Base-by-base conservation (phyloP, 2,888 invertebrate species). In the Stenurella melanura region DNA sequence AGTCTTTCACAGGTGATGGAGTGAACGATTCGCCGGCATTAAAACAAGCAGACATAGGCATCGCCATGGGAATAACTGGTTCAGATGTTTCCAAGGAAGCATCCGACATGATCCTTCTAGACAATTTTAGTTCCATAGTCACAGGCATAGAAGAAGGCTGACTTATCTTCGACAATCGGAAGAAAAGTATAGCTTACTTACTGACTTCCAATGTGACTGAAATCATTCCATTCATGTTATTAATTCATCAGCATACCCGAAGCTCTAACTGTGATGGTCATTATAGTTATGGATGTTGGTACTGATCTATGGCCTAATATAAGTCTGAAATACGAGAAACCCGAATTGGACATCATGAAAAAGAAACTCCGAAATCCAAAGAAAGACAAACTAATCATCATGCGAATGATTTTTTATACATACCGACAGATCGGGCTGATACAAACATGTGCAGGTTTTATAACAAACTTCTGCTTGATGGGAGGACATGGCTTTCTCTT, bases 111-210 rank as follows among this genome's bases (percentile, higher is more conserved):
- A 98, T 99, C 89, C 92, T 98, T 86, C 92, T 98, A 82, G 98
- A 98, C 91, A 98, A 98, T 92, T 98, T 98, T 90, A 97, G 98
- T 38, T 98, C 98, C 68, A 98, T 98, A 91, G 98, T 98, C 34
- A 96, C 96, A 78, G 97, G 96, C 75, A 96, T 97, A 42, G 97
- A 97, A 89, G 97, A 97, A 89, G 97, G 97, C 81, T 94, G 97
- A 66, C 60, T 73, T 11, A 67, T 76, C 11, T 74, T 67, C 63
- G 98, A 98, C 91, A 98, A 98, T 90, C 91, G 98, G 91, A 98
- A 98, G 92, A 98, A 98, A 90, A 98, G 97, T 86, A 98, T 98
- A 91, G 72, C 72, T 12, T 73, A 73, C 38, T 64, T 38, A 18
- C 56, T 73, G 64, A 80, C 80, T 1, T 81, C 81, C 4, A 81